Evolutionary conservation across 2,113 vertebrate species (phyloP).

Genomic region (Nothobranchius furzeri): DNA sequence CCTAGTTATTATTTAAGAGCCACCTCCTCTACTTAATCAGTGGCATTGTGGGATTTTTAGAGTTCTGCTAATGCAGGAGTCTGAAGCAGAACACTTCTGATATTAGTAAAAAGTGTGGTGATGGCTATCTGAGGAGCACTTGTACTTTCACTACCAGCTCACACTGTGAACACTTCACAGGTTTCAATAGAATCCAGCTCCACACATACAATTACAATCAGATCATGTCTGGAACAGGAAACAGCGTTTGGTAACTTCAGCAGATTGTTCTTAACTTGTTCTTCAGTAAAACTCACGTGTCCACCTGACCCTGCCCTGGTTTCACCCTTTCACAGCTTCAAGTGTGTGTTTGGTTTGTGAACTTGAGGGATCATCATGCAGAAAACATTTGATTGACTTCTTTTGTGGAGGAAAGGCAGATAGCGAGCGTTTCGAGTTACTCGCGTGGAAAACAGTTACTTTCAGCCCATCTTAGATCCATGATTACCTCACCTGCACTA

Average conservation of each 20-base stretch:
- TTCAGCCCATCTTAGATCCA: slow-evolving; percentile 76
- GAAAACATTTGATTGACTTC: slow-evolving; percentile 51
- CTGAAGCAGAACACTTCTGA: slow-evolving; percentile 23
- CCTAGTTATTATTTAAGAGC: slow-evolving; percentile 11
- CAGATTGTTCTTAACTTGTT: no score
- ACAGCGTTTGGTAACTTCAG: neutral
- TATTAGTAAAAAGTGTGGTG: slow-evolving; percentile 14
- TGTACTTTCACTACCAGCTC: slow-evolving; percentile 17
- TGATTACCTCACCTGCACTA: slow-evolving; percentile 74
- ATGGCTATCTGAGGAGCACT: slow-evolving; percentile 36
- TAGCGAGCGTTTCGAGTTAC: slow-evolving; percentile 63
- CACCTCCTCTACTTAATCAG: slow-evolving; percentile 37
- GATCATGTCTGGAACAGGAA: slow-evolving; percentile 8
- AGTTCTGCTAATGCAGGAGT: slow-evolving; percentile 30
- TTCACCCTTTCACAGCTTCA: slow-evolving; percentile 51
- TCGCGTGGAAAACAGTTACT: slow-evolving; percentile 70
- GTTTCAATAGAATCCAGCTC: slow-evolving; percentile 4
- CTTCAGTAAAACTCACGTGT: neutral
- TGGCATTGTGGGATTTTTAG: slow-evolving; percentile 34
- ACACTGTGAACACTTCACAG: slow-evolving; percentile 39
- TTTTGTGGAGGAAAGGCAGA: slow-evolving; percentile 48
- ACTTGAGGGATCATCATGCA: slow-evolving; percentile 60
- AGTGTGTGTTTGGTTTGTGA: slow-evolving; percentile 58
- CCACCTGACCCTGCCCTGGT: neutral
- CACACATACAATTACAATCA: slow-evolving; percentile 41